A percentile compares a stretch with the other conserved stretches of the same genome.
Conservation (phyloP, 2,797 vertebrate genomes). For the Esox masquinongy region DNA sequence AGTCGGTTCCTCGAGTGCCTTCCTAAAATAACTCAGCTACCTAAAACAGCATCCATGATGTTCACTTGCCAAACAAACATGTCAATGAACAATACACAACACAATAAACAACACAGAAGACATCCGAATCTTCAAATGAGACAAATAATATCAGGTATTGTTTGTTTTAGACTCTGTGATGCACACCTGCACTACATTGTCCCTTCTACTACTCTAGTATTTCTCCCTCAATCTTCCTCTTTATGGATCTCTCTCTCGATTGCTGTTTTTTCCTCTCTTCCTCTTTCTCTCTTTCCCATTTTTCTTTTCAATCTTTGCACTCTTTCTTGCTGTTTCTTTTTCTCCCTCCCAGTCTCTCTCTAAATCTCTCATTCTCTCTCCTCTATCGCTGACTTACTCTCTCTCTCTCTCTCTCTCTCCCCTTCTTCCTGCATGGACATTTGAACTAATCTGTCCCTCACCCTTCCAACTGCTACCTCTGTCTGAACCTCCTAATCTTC, state of each 20-base stretch:
- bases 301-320: not conserved
- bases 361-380: not conserved
- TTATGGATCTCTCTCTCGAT: too few species aligned
- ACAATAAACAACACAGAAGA: too few species aligned
- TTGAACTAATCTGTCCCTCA: not conserved
- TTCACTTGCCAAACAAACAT: too few species aligned
- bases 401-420: not conserved
- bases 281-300: not conserved
- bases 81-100: too few species aligned
- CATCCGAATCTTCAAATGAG: too few species aligned
- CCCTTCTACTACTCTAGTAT: not conserved
- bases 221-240: too few species aligned
- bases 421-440: not conserved
- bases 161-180: not conserved
- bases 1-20: too few species aligned
- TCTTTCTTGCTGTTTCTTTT: not conserved
- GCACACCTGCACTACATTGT: not conserved
- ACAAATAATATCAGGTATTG: not conserved
- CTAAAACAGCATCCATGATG: too few species aligned
- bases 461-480: not conserved
- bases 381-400: too few species aligned
- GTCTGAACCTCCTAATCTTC: not conserved
- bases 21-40: too few species aligned
- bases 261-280: too few species aligned
- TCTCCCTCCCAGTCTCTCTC: not conserved